Base-by-base conservation (phyloP, 2,888 invertebrate genomes). In the Seladonia tumulorum region DNA sequence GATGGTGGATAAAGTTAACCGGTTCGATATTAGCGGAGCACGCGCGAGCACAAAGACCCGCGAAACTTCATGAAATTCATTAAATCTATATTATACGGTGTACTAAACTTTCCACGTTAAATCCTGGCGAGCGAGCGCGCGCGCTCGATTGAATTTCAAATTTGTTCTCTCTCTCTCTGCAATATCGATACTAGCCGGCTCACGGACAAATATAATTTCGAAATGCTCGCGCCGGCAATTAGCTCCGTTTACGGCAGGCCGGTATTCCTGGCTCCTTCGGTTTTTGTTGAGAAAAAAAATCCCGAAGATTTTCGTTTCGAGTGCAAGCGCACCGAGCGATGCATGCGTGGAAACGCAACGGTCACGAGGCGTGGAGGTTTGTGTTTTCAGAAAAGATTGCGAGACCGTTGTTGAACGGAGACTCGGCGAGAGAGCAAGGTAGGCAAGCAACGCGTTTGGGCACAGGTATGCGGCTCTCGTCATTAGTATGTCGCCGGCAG, bases 401-500 rank as follows among this genome's bases (percentile, higher is more conserved):
- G 53, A 35, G 42, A 25, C 22, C 16, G 45, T 35, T 22, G 76
- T 68, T 49, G 39, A 70, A 22, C 12, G 75, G 57, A 8, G 53
- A n/a, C 53, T 16, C 70, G n/a, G 8, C n/a, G n/a, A n/a, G 53
- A 70, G 45, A 53, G 25, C 47, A 49, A 78, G 45, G 79, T 76
- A 75, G 63, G 47, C 68, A 79, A 53, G 42, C 68, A 79, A 35
- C 68, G 76, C 45, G 75, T 82, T 88, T 73, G 84, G 81, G 66
- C 84, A 68, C 79, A 87, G 88, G 90, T 86, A 88, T 81, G 80
- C 83, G 74, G 35, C 85, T 83, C 85, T 83, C 79, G 87, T 92
- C 92, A 92, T 93, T 93, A 92, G 92, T 93, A 93, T 93, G 92
- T 90, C 87, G 82, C 63, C 76, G 86, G 76, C 86, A 86, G 86